Conservation (phyloP, 1,140 invertebrate species). For the Sitophilus oryzae region DNA sequence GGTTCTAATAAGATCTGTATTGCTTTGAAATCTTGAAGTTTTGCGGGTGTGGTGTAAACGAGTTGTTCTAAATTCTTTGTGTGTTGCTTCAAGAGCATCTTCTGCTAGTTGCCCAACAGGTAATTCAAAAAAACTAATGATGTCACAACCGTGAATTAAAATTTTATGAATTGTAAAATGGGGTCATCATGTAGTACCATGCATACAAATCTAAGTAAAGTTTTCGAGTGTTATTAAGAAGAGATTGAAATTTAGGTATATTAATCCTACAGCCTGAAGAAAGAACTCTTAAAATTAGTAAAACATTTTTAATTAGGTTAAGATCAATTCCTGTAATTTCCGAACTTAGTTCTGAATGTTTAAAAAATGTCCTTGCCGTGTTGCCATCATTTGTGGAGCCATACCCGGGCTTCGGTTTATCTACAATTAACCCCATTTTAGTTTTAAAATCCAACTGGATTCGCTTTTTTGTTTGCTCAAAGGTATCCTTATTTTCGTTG, state of each 20-base stretch:
- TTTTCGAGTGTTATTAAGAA: not conserved
- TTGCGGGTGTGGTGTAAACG: too few relatives aligned
- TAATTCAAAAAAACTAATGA: not conserved
- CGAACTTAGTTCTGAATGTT: conserved; percentile 1
- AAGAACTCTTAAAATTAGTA: conserved; percentile 3
- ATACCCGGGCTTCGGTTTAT: not conserved
- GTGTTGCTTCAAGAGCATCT: not conserved
- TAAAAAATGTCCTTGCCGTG: conserved; percentile 6
- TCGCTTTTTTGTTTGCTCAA: conserved; percentile 3
- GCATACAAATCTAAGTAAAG: too few relatives aligned
- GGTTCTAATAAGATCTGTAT: too few relatives aligned
- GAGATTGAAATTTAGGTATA: not conserved
- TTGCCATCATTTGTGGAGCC: conserved; percentile 8
- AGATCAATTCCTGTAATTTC: conserved; percentile 8
- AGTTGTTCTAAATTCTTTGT: conserved; percentile 1
- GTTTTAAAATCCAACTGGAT: conserved; percentile 3
- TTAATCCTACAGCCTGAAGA: conserved; percentile 6
- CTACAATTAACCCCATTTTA: conserved; percentile 5
- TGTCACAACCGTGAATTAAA: conserved; percentile 8
- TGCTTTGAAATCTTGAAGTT: too few relatives aligned
- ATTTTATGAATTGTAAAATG: conserved; percentile 2
- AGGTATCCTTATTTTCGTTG: not conserved
- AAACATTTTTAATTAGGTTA: conserved; percentile 5
- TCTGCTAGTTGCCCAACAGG: too few relatives aligned
- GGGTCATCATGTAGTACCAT: not conserved